Base-by-base conservation (phyloP, 2,797 vertebrate species). In the Chelmon rostratus region DNA sequence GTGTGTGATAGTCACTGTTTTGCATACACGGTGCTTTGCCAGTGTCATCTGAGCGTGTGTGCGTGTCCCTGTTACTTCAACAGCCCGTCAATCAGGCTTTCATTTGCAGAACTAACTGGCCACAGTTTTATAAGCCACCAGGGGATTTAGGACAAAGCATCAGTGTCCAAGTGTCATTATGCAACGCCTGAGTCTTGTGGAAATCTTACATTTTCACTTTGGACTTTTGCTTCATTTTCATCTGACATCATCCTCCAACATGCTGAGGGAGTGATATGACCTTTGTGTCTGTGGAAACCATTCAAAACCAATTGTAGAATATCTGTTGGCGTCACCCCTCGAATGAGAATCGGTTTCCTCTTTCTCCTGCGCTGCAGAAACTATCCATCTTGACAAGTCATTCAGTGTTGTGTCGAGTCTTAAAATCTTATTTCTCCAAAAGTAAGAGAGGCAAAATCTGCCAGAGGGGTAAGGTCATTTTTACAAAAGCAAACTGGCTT, bases 201-300 rank as follows among this genome's bases (percentile, higher is more conserved):
- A 89, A 84, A 89, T 66, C 66, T 78, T 52, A 33, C 53, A 66
- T 67, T 75, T 85, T 81, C 42, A 56, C 28, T 74, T 62, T 78
- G 84, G 76, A 73, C 70, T 64, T 74, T 73, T 64, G 38, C 54
- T 76, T 86, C 10, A 57, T 84, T 87, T 86, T 88, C 58, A 84
- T 31, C 66, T 87, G 82, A 92, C 88, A 81, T 88, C 84, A 88
- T 86, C 73, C 63, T 58, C 16, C 77, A 68, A 77, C 69, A 84
- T 79, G 86, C 76, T 53, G 67, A 81, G 78, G 81, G 77, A 89
- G 81, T 50, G 73, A 84, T 74, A 72, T 65, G 87, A 88, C 78
- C 73, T 81, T 86, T 38, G 42, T 56, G 81, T 87, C 86, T 90
- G 90, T 57, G 58, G 78, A 89, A 88, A 77, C 56, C 67, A 88